Conservation (phyloP, 2,797 vertebrate genomes). For the Acanthis flammea region DNA sequence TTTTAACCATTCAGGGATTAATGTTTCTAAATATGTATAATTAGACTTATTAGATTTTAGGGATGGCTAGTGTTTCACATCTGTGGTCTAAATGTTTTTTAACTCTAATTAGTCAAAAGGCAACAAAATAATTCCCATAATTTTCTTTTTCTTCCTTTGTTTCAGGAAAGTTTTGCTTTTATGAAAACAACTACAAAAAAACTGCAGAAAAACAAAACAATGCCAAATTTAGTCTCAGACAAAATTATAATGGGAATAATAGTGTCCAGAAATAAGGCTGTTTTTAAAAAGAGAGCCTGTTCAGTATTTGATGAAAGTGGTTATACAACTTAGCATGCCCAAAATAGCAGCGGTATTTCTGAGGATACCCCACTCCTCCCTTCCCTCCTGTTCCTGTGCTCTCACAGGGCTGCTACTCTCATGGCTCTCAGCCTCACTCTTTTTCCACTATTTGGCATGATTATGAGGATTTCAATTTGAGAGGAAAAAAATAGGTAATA, state of each 20-base stretch:
- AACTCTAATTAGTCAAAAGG: background rate
- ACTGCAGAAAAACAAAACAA: accelerated
- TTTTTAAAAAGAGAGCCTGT: background rate
- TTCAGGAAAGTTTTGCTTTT: background rate
- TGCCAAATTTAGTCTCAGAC: background rate
- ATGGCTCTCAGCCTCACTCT: background rate
- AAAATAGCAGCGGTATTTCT: background rate
- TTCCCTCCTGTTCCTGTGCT: background rate
- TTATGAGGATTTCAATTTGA: background rate
- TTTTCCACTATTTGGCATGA: background rate
- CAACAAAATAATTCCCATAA: background rate
- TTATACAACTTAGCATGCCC: background rate
- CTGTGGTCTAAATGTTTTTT: background rate
- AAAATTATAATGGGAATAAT: background rate
- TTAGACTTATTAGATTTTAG: background rate
- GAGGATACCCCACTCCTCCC: background rate
- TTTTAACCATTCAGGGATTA: background rate
- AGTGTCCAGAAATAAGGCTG: background rate
- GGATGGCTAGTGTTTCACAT: background rate
- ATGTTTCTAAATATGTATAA: background rate
- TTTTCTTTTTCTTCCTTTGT: background rate
- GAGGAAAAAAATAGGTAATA: background rate
- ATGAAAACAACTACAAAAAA: background rate
- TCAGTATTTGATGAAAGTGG: background rate
- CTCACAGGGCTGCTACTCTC: background rate